phyloP scores from a whole-genome alignment of 2,888 invertebrate species.

The Marronus borbonicus region DNA sequence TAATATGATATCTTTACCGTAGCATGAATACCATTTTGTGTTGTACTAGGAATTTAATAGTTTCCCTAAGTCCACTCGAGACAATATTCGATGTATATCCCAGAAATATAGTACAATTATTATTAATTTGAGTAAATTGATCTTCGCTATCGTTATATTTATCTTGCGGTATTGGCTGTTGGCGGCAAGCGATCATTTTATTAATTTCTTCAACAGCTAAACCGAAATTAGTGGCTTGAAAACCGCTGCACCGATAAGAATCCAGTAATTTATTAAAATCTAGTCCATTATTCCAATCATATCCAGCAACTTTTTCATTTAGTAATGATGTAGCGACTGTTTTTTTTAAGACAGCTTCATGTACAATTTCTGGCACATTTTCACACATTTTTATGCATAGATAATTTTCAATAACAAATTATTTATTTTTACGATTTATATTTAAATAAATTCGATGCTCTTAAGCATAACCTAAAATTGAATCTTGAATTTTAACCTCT shows the following conservation, averaged over 20 bases:
- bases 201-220: conserved; percentile 92
- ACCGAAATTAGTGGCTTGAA: conserved; percentile 97
- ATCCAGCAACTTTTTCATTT: conserved; percentile 80
- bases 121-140: conserved; percentile 82
- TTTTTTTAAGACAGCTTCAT: conserved; percentile 64
- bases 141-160: conserved; percentile 82
- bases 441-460: too few relatives aligned
- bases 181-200: conserved; percentile 88
- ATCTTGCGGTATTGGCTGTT: conserved; percentile 79
- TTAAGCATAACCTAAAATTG: too few relatives aligned
- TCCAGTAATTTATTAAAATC: conserved; percentile 88
- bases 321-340: conserved; percentile 62
- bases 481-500: too few relatives aligned
- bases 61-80: conserved; percentile 94
- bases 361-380: conserved; percentile 54
- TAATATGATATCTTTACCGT: not conserved
- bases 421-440: too few relatives aligned
- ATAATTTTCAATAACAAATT: not conserved
- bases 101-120: conserved; percentile 94
- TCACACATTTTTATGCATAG: conserved; percentile 56
- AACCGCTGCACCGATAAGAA: conserved; percentile 89
- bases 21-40: conserved; percentile 79
- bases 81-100: conserved; percentile 98
- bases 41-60: conserved; percentile 88
- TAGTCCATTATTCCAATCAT: conserved; percentile 93